phyloP scores from a whole-genome alignment of 1,140 invertebrate species.

The Scaptomyza pallida region DNA sequence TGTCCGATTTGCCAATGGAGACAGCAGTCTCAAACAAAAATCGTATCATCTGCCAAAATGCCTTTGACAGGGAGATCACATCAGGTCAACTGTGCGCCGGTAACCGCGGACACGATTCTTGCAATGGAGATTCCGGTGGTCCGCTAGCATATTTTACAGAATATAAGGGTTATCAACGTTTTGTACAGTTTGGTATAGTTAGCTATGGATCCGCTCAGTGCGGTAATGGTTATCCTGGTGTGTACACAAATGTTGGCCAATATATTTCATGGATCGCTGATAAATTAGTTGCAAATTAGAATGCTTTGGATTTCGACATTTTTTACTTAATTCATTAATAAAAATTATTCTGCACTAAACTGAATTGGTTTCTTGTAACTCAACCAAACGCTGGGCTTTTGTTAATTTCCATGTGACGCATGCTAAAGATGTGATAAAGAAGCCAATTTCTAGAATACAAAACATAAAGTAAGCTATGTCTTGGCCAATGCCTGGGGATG shows the following conservation, averaged over 20 bases:
- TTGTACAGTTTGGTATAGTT: conserved; percentile 26
- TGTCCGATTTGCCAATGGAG: conserved; percentile 1
- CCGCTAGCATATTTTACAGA: not conserved
- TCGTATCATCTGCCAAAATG: not conserved
- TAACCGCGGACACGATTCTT: not conserved
- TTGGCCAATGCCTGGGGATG: no score
- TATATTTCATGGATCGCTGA: conserved; percentile 28
- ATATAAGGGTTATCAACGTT: not conserved
- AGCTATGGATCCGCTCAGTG: not conserved
- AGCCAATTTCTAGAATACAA: conserved; percentile 62
- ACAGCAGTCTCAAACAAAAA: fast-evolving
- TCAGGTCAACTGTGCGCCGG: conserved; percentile 21
- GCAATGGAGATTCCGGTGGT: conserved; percentile 28
- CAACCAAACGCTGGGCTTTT: conserved; percentile 51
- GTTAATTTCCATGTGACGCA: conserved; percentile 79
- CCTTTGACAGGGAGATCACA: not conserved
- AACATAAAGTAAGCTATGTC: not conserved
- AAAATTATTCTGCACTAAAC: conserved; percentile 16
- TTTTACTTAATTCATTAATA: not conserved
- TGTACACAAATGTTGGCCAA: conserved; percentile 30
- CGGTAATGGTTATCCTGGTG: not conserved
- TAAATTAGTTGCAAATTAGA: conserved; percentile 4
- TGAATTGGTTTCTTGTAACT: conserved; percentile 53
- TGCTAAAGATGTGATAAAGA: conserved; percentile 73
- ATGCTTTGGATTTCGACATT: not conserved